Evolutionary conservation across 2,113 vertebrate genomes (phyloP).

Genomic region (Podiceps cristatus): DNA sequence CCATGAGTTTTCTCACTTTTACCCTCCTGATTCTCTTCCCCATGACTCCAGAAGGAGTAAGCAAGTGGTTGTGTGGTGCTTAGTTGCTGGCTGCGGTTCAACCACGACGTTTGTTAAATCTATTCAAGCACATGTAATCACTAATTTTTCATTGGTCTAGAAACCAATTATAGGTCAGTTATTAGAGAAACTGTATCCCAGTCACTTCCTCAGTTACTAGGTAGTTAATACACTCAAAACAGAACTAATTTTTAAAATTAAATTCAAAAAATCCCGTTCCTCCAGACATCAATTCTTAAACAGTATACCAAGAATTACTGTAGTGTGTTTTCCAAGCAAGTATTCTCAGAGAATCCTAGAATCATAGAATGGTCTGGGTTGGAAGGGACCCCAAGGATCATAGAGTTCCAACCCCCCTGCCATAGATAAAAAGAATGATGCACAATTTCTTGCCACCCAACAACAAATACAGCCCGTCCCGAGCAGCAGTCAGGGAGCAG

Average conservation of each 20-base stretch:
- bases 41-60: too few relatives aligned
- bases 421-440: too few relatives aligned
- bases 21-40: too few relatives aligned
- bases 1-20: too few relatives aligned
- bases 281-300: background rate
- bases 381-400: too few relatives aligned
- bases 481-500: too few relatives aligned
- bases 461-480: too few relatives aligned
- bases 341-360: background rate
- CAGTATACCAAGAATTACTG: background rate
- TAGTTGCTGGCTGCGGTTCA: too few relatives aligned
- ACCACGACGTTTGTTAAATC: background rate
- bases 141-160: background rate
- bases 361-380: too few relatives aligned
- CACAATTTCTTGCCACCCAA: too few relatives aligned
- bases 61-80: too few relatives aligned
- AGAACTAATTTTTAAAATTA: background rate
- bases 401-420: too few relatives aligned
- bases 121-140: background rate
- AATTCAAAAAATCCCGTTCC: background rate
- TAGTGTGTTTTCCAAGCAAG: background rate
- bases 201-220: background rate
- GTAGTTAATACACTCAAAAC: background rate
- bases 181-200: background rate
- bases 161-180: background rate